A percentile compares a stretch with the other conserved stretches of the same genome.
These are phyloP conservation scores for Liodrosophila aerea DNA, from an alignment of 2,888 invertebrate genomes.

Conservation along the genomic window DNA sequence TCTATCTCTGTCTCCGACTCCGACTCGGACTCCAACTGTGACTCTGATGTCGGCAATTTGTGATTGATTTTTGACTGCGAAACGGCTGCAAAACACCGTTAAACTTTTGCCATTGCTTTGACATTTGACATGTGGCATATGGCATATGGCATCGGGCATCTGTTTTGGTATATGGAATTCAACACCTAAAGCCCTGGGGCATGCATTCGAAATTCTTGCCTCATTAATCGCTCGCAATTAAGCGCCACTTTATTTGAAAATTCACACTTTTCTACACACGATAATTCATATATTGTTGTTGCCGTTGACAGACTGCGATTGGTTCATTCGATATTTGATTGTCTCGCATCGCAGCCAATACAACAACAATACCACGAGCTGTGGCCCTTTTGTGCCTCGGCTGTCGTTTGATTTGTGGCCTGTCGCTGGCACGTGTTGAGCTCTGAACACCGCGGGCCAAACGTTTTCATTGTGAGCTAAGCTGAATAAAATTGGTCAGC, in stretches of 20 bases:
- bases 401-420: constrained; percentile 45
- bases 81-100: constrained; percentile 58
- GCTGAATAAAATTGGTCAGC: constrained; percentile 35
- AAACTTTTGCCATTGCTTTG: constrained; percentile 69
- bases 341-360: constrained; percentile 15
- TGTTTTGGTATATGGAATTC: no score
- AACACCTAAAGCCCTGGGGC: constrained; percentile 18
- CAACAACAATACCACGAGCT: constrained; percentile 4
- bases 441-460: constrained; percentile 6
- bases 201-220: constrained; percentile 60
- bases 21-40: no score
- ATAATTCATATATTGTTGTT: constrained; percentile 3
- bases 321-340: constrained; percentile 12
- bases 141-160: constrained; percentile 45
- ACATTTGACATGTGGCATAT: constrained; percentile 46
- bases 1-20: not conserved
- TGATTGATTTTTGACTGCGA: constrained; percentile 41
- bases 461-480: constrained; percentile 11
- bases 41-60: constrained; percentile 18
- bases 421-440: constrained; percentile 47
- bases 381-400: constrained; percentile 25
- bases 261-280: constrained; percentile 42
- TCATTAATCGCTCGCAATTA: constrained; percentile 75
- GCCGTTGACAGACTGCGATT: constrained; percentile 10
- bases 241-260: constrained; percentile 69